Evolutionary conservation across 2,113 vertebrate genomes (phyloP), one percentile per base, ranked within the genome.

Genomic region (Pseudois nayaur): DNA sequence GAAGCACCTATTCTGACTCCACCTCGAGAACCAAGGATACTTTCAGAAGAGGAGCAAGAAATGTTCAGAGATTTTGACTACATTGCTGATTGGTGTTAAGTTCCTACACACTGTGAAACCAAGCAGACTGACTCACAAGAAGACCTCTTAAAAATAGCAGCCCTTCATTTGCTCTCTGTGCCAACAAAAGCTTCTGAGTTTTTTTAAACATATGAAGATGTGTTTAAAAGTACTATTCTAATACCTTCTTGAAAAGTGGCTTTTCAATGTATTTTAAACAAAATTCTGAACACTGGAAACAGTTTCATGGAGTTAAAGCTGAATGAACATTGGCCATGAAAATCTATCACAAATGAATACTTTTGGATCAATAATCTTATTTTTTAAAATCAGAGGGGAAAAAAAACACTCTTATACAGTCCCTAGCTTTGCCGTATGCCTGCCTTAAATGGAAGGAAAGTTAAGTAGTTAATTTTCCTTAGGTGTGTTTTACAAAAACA

Each of bases 61-160:
- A 99, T 99, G 99, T 99, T 99, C 98, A 99, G 98, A 97, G 99
- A 99, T 99, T 99, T 99, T 98, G 99, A 99, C 98, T 99, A 99
- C 98, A 99, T 99, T 89, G 99, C 99, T 96, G 99, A 99, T 98
- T 99, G 99, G 99, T 99, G 99, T 99, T 99, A 99, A 99, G 96
- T 97, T 95, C 79, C 91, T 67, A 97, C 97, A 98, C 99, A 99
- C 99, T 99, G 99, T 99, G 99, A 99, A 99, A 98, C 97, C 97
- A 98, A 98, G 98, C 57, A 96, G 98, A 99, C 99, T 98, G 99
- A 98, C 98, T 99, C 97, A 96, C 96, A 97, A 98, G 95, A 98
- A 98, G 97, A 98, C 98, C 98, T 98, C 98, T 98, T 96, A 94
- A 25, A 94, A 99, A 97, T 92, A 98, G 71, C 92, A 16, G 90